Percentiles rank a stretch among this genome's conserved stretches.
Evolutionary conservation across 2,797 vertebrate genomes (phyloP).

Genomic region (Hylomyscus alleni): DNA sequence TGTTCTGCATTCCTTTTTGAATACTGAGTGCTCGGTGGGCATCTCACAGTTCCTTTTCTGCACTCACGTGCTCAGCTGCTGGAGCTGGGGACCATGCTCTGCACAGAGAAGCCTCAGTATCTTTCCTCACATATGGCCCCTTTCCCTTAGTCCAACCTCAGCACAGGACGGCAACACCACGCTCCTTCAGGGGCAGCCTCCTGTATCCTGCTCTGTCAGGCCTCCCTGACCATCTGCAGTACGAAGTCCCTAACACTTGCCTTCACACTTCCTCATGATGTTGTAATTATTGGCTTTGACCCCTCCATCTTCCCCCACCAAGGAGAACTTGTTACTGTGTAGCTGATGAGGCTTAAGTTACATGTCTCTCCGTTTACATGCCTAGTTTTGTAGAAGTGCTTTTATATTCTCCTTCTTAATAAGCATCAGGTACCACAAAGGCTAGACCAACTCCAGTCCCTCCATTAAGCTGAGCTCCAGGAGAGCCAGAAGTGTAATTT

Average conservation of each 20-base stretch:
- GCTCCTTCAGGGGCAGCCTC: neutral
- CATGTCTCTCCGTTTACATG: neutral
- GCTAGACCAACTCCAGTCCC: slow-evolving; percentile 3
- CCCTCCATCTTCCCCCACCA: neutral
- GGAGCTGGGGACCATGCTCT: neutral
- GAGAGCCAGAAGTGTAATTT: neutral
- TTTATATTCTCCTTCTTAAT: slow-evolving; percentile 30
- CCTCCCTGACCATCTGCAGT: neutral
- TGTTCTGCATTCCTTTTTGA: neutral
- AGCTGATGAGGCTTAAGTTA: neutral
- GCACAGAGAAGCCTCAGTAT: neutral
- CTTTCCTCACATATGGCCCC: neutral
- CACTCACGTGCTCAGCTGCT: neutral
- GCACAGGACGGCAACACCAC: neutral
- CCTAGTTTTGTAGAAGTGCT: neutral
- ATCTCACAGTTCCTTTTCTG: neutral
- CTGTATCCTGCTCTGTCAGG: neutral
- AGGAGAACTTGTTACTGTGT: neutral
- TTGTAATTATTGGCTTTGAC: neutral
- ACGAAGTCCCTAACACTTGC: neutral
- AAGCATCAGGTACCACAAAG: neutral
- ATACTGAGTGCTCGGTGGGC: neutral
- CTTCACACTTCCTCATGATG: neutral
- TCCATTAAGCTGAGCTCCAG: neutral
- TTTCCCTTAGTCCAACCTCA: neutral